Evolutionary conservation across 2,797 vertebrate genomes (phyloP).

Genomic region (Uromys caudimaculatus): DNA sequence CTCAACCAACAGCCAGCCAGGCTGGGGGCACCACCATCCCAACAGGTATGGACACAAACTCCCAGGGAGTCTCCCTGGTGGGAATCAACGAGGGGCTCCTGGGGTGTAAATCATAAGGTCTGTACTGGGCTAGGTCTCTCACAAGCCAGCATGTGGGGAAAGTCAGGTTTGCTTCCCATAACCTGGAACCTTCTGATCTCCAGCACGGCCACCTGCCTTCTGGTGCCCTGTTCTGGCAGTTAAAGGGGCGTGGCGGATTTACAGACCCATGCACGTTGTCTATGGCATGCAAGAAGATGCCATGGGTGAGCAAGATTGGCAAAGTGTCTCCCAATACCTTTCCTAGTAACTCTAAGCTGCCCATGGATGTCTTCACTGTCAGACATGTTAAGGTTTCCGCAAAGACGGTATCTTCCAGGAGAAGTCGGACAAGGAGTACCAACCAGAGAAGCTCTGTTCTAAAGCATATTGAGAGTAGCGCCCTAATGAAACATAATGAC

Average conservation of each 20-base stretch:
- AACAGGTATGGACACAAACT: conserved; percentile 89
- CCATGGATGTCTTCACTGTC: background rate
- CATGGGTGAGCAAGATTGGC: conserved; percentile 70
- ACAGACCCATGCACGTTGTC: conserved; percentile 83
- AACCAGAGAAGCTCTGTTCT: background rate
- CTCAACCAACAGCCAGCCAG: conserved; percentile 90
- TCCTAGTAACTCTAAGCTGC: background rate
- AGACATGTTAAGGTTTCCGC: accelerated
- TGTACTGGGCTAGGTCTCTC: conserved; percentile 53
- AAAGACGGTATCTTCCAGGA: background rate
- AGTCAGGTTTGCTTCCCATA: conserved; percentile 68
- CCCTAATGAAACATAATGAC: background rate
- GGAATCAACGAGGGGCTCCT: background rate
- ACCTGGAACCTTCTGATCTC: conserved; percentile 80
- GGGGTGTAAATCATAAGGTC: background rate
- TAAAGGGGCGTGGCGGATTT: conserved; percentile 81
- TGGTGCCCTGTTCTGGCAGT: conserved; percentile 77
- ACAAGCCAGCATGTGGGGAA: background rate
- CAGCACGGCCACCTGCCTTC: conserved; percentile 75
- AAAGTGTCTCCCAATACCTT: conserved; percentile 41
- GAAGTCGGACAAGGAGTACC: background rate
- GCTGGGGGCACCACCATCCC: conserved; percentile 90
- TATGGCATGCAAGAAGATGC: conserved; percentile 70
- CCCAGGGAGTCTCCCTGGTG: background rate
- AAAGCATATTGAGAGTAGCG: background rate